Conservation (phyloP, 2,888 invertebrate genomes). For the Spisula solida region DNA sequence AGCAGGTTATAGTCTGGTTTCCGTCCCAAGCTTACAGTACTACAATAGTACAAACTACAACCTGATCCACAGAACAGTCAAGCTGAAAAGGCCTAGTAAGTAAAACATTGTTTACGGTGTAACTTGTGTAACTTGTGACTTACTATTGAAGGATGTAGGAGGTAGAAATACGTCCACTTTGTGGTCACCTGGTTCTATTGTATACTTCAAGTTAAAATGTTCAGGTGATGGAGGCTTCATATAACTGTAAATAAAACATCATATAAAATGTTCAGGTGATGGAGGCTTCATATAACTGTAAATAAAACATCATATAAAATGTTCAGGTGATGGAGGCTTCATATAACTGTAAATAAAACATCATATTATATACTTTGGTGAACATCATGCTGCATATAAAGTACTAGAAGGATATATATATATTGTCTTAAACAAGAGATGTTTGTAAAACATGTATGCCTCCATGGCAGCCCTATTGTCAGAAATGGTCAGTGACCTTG, state of each 20-base stretch:
- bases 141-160: conserved; percentile 79
- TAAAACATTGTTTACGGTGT: no score
- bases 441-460: no score
- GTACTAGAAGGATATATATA: no score
- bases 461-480: no score
- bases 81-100: no score
- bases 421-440: no score
- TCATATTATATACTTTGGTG: not conserved
- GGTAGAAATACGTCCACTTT: conserved; percentile 78
- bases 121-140: conserved; percentile 28
- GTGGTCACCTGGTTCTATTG: conserved; percentile 68
- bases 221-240: conserved; percentile 73
- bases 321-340: not conserved
- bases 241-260: conserved; percentile 65
- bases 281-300: conserved; percentile 62
- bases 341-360: conserved; percentile 67
- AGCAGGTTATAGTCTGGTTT: no score
- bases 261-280: not conserved
- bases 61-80: no score
- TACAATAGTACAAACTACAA: no score
- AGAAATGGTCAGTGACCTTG: no score
- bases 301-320: conserved; percentile 1
- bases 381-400: no score
- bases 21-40: no score
- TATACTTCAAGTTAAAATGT: conserved; percentile 72